phyloP scores from a whole-genome alignment of 92 coral and sea anemone genomes.

The Palythoa grandiflora region DNA sequence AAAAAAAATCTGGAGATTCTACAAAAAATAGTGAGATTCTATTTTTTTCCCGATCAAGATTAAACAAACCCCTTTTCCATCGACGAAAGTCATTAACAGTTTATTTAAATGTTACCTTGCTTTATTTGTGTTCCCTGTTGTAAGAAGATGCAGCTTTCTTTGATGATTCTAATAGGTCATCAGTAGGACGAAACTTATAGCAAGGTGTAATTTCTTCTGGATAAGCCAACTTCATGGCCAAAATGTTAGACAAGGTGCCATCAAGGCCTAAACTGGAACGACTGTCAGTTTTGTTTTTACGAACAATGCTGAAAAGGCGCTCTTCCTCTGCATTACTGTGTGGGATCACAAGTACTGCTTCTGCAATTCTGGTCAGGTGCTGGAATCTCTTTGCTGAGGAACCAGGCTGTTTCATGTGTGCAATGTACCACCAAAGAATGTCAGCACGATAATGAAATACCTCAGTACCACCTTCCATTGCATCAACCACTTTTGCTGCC shows the following conservation, averaged over 20 bases:
- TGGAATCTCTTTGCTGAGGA: slow-evolving; percentile 42
- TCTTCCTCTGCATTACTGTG: slow-evolving; percentile 67
- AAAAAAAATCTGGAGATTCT: too few species aligned
- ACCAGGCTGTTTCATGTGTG: slow-evolving; percentile 23
- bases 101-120: slow-evolving; percentile 4
- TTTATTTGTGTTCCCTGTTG: slow-evolving; percentile 22
- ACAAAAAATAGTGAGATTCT: neutral
- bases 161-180: slow-evolving; percentile 35
- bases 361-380: slow-evolving; percentile 49
- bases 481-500: slow-evolving; percentile 15
- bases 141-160: slow-evolving; percentile 30
- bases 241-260: slow-evolving; percentile 47
- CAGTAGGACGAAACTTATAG: slow-evolving; percentile 36
- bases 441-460: slow-evolving; percentile 26
- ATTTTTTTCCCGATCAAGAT: slow-evolving; percentile 12
- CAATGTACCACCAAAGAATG: slow-evolving; percentile 24
- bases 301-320: slow-evolving; percentile 58
- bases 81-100: slow-evolving; percentile 21
- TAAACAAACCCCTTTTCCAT: slow-evolving; percentile 4
- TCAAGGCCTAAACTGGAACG: slow-evolving; percentile 45
- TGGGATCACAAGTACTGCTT: slow-evolving; percentile 56
- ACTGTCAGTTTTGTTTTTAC: slow-evolving; percentile 60
- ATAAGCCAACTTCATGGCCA: slow-evolving; percentile 40
- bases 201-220: slow-evolving; percentile 34
- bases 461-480: slow-evolving; percentile 6